phyloP scores from a whole-genome alignment of 2,797 vertebrate species.

The Semaprochilodus insignis region DNA sequence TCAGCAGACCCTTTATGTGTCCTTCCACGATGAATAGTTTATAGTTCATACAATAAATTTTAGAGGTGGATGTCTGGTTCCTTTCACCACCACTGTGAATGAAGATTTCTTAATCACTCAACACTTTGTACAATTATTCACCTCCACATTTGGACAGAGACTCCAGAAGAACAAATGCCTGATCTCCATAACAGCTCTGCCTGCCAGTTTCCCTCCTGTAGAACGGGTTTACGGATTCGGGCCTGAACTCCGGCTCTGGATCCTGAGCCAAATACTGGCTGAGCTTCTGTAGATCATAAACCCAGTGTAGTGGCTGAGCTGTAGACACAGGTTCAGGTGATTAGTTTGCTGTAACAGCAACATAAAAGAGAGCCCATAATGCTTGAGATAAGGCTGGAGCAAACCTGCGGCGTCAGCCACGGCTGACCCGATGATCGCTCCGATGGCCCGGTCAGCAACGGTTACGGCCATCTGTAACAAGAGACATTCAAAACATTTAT shows the following conservation, averaged over 20 bases:
- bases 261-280: conserved; percentile 67
- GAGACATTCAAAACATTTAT: background rate
- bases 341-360: background rate
- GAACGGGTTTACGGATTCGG: conserved; percentile 78
- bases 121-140: conserved; percentile 35
- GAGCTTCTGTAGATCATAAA: conserved; percentile 78
- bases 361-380: background rate
- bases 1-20: too few relatives aligned
- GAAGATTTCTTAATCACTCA: background rate
- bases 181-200: conserved; percentile 83
- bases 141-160: conserved; percentile 78
- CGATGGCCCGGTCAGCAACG: conserved; percentile 73
- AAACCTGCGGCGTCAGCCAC: conserved; percentile 82
- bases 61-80: too few relatives aligned
- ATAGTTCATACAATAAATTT: too few relatives aligned
- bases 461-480: conserved; percentile 75
- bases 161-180: conserved; percentile 78
- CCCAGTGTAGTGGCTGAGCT: conserved; percentile 82
- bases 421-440: conserved; percentile 78
- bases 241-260: conserved; percentile 75
- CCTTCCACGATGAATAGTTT: too few relatives aligned
- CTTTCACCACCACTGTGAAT: background rate
- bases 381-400: background rate
- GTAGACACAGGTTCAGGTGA: background rate
- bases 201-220: conserved; percentile 76